phyloP scores from a whole-genome alignment of 2,888 invertebrate genomes.

The Hermaeophaga mercurialis region DNA sequence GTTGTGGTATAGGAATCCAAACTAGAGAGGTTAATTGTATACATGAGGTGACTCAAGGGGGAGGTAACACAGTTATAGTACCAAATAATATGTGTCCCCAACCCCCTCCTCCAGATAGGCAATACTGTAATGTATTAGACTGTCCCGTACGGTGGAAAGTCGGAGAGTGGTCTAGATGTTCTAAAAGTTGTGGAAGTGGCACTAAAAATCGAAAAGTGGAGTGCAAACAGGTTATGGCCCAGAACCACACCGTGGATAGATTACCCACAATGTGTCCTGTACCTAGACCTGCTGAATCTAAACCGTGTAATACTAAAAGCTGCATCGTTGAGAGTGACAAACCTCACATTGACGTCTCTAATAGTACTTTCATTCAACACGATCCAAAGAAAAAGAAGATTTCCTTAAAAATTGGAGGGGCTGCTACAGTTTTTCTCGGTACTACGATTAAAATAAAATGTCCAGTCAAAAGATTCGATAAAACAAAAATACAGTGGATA shows the following conservation, averaged over 20 bases:
- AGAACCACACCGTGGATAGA: conserved; percentile 85
- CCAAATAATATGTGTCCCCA: conserved; percentile 92
- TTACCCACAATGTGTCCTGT: conserved; percentile 76
- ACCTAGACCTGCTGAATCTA: conserved; percentile 75
- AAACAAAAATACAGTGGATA: conserved; percentile 87
- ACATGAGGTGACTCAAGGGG: conserved; percentile 83
- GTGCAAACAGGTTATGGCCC: conserved; percentile 92
- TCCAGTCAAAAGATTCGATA: conserved; percentile 82
- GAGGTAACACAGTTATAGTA: conserved; percentile 89
- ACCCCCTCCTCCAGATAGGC: conserved; percentile 85
- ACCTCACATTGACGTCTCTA: conserved; percentile 77
- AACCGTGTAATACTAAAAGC: conserved; percentile 83
- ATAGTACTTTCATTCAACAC: conserved; percentile 83
- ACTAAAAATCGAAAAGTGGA: conserved; percentile 81
- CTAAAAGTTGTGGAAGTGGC: conserved; percentile 91
- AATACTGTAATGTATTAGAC: conserved; percentile 90
- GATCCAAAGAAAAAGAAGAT: conserved; percentile 82
- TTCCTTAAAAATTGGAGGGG: conserved; percentile 86
- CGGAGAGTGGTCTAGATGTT: conserved; percentile 90
- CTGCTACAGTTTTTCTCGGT: conserved; percentile 87
- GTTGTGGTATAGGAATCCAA: conserved; percentile 93
- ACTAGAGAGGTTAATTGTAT: conserved; percentile 89
- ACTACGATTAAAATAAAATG: conserved; percentile 93
- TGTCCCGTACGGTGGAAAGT: conserved; percentile 89
- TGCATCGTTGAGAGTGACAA: conserved; percentile 75